A percentile compares a stretch with the other conserved stretches of the same genome.
These are phyloP conservation scores for Manacus vitellinus DNA, from an alignment of 2,113 vertebrate species.

Conservation along the genomic window DNA sequence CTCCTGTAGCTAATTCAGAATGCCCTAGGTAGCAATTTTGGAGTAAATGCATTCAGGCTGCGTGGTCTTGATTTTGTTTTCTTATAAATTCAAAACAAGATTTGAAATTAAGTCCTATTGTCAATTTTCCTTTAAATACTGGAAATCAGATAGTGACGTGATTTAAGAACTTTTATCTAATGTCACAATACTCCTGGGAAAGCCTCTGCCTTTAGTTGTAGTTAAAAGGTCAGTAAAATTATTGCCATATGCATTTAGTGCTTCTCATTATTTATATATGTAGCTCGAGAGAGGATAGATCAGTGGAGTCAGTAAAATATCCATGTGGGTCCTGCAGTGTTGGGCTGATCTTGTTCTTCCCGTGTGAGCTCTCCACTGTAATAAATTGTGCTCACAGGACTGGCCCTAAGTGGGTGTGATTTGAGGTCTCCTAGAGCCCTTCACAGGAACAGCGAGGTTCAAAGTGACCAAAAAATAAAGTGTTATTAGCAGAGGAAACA, in stretches of 20 bases:
- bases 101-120: not conserved
- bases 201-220: not conserved
- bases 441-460: not conserved
- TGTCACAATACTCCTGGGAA: not conserved
- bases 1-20: not conserved
- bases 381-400: not conserved
- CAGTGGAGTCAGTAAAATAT: not conserved
- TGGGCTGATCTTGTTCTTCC: not conserved
- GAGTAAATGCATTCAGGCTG: constrained; percentile 5
- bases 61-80: constrained; percentile 2
- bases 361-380: not conserved
- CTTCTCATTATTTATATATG: not conserved
- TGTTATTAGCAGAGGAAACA: not conserved
- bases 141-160: not conserved
- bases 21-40: constrained; percentile 31
- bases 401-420: not conserved
- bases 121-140: not conserved
- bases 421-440: not conserved
- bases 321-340: not conserved
- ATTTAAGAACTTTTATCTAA: not conserved
- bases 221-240: not conserved
- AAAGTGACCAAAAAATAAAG: not conserved
- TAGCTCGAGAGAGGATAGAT: not conserved
- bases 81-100: constrained; percentile 6
- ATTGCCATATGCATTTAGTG: not conserved